These are phyloP conservation scores for Kuschelorhynchus macadamiae DNA, from an alignment of 2,888 invertebrate genomes.

Conservation along the genomic window DNA sequence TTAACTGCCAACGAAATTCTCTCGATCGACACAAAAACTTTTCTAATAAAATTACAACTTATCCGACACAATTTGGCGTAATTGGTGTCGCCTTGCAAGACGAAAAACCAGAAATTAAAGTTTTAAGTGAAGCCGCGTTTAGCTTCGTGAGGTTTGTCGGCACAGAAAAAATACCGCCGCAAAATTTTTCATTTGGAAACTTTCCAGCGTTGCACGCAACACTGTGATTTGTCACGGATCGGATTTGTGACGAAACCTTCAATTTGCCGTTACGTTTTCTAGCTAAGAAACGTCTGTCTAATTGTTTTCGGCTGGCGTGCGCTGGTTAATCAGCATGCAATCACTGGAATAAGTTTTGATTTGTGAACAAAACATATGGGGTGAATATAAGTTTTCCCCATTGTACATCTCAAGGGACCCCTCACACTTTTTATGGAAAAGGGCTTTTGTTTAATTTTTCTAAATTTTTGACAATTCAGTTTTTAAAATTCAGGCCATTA, in stretches of 20 bases:
- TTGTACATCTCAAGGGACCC: too few relatives aligned
- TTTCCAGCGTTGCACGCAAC: conserved; percentile 40
- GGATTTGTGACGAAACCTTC: conserved; percentile 29
- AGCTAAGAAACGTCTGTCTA: not conserved
- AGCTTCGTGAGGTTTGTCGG: conserved; percentile 38
- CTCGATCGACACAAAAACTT: conserved; percentile 41
- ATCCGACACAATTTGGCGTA: conserved; percentile 45
- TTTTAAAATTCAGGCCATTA: too few relatives aligned
- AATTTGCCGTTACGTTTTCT: conserved; percentile 19
- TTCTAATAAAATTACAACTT: conserved; percentile 49
- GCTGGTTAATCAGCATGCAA: not conserved
- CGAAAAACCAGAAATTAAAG: conserved; percentile 48
- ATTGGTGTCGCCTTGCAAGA: conserved; percentile 47
- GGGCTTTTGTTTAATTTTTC: too few relatives aligned
- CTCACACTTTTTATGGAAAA: too few relatives aligned
- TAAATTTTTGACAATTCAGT: too few relatives aligned
- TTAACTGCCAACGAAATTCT: conserved; percentile 27
- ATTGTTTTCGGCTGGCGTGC: conserved; percentile 5
- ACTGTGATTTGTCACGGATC: conserved; percentile 47
- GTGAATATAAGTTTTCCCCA: too few relatives aligned
- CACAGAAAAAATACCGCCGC: conserved; percentile 32
- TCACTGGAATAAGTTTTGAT: not conserved
- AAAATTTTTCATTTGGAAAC: conserved; percentile 26
- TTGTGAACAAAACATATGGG: too few relatives aligned
- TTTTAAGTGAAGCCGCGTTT: conserved; percentile 44